These are phyloP conservation scores for Tichodroma muraria DNA, from an alignment of 2,113 vertebrate genomes.

Conservation along the genomic window DNA sequence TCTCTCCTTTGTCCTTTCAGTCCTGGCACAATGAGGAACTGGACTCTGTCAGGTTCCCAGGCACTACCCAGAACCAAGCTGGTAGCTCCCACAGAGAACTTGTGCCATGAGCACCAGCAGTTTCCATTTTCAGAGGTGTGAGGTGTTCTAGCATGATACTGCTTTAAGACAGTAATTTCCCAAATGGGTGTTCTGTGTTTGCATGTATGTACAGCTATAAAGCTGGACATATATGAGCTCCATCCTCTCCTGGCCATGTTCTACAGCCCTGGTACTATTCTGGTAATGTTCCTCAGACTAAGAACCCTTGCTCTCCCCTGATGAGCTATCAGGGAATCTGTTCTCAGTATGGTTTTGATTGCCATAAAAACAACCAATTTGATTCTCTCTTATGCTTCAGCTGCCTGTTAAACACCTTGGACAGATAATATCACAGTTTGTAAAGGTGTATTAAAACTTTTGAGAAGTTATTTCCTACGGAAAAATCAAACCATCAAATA, in stretches of 20 bases:
- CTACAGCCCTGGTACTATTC: neutral
- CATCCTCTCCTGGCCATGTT: neutral
- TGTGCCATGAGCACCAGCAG: neutral
- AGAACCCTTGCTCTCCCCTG: neutral
- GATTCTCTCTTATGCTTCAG: neutral
- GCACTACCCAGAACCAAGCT: neutral
- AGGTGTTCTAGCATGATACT: neutral
- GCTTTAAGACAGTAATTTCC: neutral
- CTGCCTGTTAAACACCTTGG: neutral
- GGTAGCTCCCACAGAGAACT: neutral
- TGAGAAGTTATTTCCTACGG: neutral
- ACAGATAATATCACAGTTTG: neutral
- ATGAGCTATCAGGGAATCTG: neutral
- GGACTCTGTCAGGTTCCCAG: no score
- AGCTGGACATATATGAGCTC: neutral
- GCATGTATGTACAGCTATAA: neutral
- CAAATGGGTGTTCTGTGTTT: neutral
- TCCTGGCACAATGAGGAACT: no score
- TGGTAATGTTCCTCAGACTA: neutral
- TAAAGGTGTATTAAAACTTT: neutral
- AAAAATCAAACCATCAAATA: neutral
- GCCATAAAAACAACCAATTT: neutral
- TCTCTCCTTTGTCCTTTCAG: neutral
- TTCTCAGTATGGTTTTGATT: neutral
- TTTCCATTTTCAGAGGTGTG: neutral